A percentile compares a stretch with the other conserved stretches of the same genome.
phyloP scores from a whole-genome alignment of 2,797 vertebrate species.

The Tapera naevia region DNA sequence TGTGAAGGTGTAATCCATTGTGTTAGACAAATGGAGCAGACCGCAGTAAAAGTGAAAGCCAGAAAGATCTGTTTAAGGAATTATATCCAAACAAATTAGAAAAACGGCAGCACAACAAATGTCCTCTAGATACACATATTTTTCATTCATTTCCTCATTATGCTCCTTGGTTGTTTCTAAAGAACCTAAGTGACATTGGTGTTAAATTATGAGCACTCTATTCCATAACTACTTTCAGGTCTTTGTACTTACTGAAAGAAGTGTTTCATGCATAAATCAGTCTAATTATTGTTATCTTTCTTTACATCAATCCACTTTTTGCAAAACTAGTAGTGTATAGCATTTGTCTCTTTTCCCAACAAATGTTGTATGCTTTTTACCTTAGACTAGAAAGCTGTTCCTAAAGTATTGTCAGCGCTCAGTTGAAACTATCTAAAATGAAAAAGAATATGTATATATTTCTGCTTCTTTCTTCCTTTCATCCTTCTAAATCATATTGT shows the following conservation, averaged over 20 bases:
- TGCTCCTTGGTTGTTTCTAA: neutral
- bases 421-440: neutral
- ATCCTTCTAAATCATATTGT: neutral
- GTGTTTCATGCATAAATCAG: neutral
- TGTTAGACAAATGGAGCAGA: neutral
- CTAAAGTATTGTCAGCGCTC: rapidly evolving
- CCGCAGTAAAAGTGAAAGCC: neutral
- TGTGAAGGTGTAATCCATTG: neutral
- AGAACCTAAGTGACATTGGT: neutral
- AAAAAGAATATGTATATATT: neutral
- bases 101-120: neutral
- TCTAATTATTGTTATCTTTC: neutral
- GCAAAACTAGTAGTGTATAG: neutral
- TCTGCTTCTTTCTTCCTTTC: neutral
- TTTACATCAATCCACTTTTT: neutral
- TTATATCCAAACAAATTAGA: neutral
- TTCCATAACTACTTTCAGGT: neutral
- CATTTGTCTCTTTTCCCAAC: neutral
- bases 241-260: neutral
- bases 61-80: neutral
- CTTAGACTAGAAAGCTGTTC: neutral
- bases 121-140: neutral
- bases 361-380: neutral
- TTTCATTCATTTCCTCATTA: neutral
- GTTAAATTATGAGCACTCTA: neutral